A percentile compares a stretch with the other conserved stretches of the same genome.
phyloP scores from a whole-genome alignment of 53 echinoderm and acorn worm genomes.

The Crossaster papposus region DNA sequence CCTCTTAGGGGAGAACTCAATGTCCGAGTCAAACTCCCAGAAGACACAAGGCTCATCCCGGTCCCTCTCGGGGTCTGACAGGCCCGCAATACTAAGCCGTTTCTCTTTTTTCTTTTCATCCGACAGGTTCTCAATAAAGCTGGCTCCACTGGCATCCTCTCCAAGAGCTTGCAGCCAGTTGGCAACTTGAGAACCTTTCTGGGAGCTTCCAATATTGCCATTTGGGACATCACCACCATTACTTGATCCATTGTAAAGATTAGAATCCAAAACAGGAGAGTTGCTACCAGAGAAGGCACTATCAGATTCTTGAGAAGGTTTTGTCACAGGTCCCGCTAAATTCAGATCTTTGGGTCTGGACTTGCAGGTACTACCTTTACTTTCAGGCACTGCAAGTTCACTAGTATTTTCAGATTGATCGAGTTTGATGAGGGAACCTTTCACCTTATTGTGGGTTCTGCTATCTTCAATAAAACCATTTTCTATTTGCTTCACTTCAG shows the following conservation, averaged over 20 bases:
- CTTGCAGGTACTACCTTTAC: constrained; percentile 1
- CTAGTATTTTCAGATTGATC: neutral
- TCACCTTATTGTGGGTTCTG: neutral
- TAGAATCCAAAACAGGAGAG: constrained; percentile 61
- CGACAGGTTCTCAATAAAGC: constrained; percentile 40
- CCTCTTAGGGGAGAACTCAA: constrained; percentile 62
- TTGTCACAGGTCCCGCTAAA: constrained; percentile 26
- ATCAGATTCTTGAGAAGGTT: constrained; percentile 57
- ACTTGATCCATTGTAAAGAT: neutral
- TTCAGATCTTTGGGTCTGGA: constrained; percentile 62
- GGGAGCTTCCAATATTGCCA: constrained; percentile 28
- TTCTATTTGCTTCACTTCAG: neutral
- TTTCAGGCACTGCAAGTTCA: constrained; percentile 16
- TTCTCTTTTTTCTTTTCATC: constrained; percentile 41
- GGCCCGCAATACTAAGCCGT: constrained; percentile 61
- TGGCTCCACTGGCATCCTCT: constrained; percentile 57
- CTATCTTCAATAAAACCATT: constrained; percentile 1
- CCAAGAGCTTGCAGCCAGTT: constrained; percentile 69
- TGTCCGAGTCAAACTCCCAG: constrained; percentile 95
- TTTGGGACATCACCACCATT: constrained; percentile 12
- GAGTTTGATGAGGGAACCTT: neutral
- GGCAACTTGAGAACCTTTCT: constrained; percentile 64
- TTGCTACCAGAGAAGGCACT: constrained; percentile 73
- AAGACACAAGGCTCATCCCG: constrained; percentile 89
- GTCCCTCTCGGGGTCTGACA: constrained; percentile 69